Evolutionary conservation across 2,888 invertebrate genomes (phyloP), one percentile per base, ranked within the genome.

Genomic region (Mythimna pallens): DNA sequence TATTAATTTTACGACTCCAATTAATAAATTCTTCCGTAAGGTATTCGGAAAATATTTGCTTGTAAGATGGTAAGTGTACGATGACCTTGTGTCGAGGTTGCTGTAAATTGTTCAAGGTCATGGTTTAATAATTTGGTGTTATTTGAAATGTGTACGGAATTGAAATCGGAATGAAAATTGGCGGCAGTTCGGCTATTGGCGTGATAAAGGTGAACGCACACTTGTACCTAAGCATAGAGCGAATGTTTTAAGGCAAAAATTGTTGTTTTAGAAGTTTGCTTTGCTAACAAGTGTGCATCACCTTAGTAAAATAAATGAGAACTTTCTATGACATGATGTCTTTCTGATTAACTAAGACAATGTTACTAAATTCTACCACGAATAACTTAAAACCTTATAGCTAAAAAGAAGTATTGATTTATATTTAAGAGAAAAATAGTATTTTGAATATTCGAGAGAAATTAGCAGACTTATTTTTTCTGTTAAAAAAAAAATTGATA

Each of bases 91-190:
- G 8, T 62, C 40, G 50, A 55, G 55, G 59, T 81, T 59, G 34
- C 57, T 59, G 54, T 68, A 22, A 43, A 61, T 57, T 70, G n/a
- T 50, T 50, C 65, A 74, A 65, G 79, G 69, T 79, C 74, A 82
- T 57, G n/a, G 61, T 57, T 47, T 47, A 59, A 68, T 54, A 64
- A 57, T 52, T 50, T 25, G 43, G 59, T 57, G 69, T 81, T 80
- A 47, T 65, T 80, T n/a, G 40, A 47, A 70, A 67, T 67, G 66
- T 73, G 52, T 65, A 47, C 25, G 64, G 70, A 82, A 79, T 79
- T 79, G 55, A 79, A 68, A 14, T 40, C 64, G 54, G 65, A 63
- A 76, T 66, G 54, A 50, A 55, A 69, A 70, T 34, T 61, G 52
- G 52, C 57, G 79, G 78, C 66, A 50, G 36, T 73, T 72, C 73